Percentiles rank a stretch among this genome's conserved stretches.
phyloP scores from a whole-genome alignment of 1,140 invertebrate species.

The Calephelis virginiensis region DNA sequence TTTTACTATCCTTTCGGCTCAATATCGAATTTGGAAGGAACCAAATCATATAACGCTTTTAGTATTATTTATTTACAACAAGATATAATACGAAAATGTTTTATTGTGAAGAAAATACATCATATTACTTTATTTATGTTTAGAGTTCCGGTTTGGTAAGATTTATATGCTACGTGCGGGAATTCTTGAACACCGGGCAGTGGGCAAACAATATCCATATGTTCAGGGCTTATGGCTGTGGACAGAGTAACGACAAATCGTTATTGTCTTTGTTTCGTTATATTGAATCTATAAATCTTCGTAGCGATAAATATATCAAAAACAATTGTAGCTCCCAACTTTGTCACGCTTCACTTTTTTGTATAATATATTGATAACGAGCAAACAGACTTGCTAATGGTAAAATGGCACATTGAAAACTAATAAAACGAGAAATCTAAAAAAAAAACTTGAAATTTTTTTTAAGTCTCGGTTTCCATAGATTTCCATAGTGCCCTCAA shows the following conservation, averaged over 20 bases:
- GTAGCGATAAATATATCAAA: background rate
- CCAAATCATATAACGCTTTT: background rate
- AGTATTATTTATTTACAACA: background rate
- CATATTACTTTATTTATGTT: background rate
- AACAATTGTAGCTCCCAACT: no score
- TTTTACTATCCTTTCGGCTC: background rate
- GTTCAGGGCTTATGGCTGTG: background rate
- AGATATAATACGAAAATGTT: background rate
- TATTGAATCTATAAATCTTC: conserved; percentile 8
- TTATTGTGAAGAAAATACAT: background rate
- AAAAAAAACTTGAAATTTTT: no score
- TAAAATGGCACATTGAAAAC: no score
- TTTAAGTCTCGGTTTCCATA: no score
- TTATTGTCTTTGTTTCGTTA: conserved; percentile 11
- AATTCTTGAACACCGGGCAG: conserved; percentile 3
- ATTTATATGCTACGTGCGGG: conserved; percentile 7
- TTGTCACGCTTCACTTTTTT: no score
- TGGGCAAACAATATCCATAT: conserved; percentile 3
- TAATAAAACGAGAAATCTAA: no score
- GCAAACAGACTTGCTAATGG: no score
- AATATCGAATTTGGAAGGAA: background rate
- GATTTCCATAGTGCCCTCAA: no score
- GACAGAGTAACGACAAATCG: conserved; percentile 17
- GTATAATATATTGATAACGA: no score
- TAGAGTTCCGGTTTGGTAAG: background rate